These are phyloP conservation scores for Perognathus longimembris DNA, from an alignment of 2,113 vertebrate genomes.

Conservation along the genomic window DNA sequence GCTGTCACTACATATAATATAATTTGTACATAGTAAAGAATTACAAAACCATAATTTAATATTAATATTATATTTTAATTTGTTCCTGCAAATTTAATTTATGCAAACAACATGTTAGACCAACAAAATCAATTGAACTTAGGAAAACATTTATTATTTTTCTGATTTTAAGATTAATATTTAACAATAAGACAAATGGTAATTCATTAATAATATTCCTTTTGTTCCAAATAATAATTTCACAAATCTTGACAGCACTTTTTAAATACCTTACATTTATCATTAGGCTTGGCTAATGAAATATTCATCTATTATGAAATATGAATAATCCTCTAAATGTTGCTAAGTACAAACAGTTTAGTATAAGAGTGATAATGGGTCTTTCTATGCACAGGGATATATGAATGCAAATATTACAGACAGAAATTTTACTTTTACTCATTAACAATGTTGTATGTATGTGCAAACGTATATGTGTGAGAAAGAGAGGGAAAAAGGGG, in stretches of 20 bases:
- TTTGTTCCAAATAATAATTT: conserved; percentile 11
- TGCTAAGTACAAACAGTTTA: background rate
- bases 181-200: conserved; percentile 36
- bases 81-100: background rate
- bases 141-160: conserved; percentile 5
- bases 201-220: background rate
- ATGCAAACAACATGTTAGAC: background rate
- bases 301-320: conserved; percentile 4
- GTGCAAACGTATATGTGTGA: background rate
- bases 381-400: background rate
- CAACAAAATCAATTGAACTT: conserved; percentile 4
- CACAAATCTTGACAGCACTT: background rate
- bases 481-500: background rate
- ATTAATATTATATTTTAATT: conserved; percentile 19
- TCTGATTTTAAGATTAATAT: conserved; percentile 18
- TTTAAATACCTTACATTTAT: background rate
- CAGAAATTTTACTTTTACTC: background rate
- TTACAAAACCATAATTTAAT: background rate
- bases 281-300: conserved; percentile 11
- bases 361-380: background rate
- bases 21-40: background rate
- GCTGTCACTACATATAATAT: background rate
- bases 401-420: background rate
- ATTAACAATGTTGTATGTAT: background rate
- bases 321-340: conserved; percentile 34